Base-by-base conservation (phyloP, 2,888 invertebrate species). In the Orgyia antiqua region DNA sequence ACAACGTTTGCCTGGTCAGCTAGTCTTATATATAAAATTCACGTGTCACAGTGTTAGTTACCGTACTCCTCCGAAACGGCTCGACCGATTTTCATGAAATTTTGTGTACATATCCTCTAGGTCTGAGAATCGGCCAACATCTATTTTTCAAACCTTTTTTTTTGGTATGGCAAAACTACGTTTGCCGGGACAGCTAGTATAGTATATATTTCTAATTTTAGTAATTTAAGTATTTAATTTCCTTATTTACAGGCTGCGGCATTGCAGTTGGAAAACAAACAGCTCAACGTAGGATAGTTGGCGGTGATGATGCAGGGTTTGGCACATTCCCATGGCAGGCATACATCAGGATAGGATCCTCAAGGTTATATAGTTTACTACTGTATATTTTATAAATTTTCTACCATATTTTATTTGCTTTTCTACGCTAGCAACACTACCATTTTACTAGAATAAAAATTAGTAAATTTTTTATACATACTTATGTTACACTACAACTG, bases 321-420 rank as follows among this genome's bases (percentile, higher is more conserved):
- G 96, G 96, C 10, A 94, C 95, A 38, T 97, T 97, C 68, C 97
- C 97, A 12, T 97, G 97, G 97, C 96, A 96, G 86, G 96, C 96
- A 0, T 97, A 97, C 78, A 97, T 97, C 61, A 89, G 96, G 65
- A 96, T 97, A 37, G 96, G 96, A 42, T 95, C 96, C 24, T 96
- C 96, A 53, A 90, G 92, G 92, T 92, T 82, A 61, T 56, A 51
- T 24, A 41, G 23, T 31, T 40, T 42, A 36, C 44, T n/a, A 20
- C 9, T 20, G 20, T 20, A 20, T n/a, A n/a, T n/a, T 17, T 5
- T 17, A 17, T 5, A 17, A 5, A 17, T 17, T 17, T 17, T 4
- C 17, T n/a, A n/a, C n/a, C n/a, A n/a, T n/a, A n/a, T n/a, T 17
- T 17, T 17, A 5, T 5, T 17, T 17, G 17, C 4, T 17, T 17